Base-by-base conservation (phyloP, 2,888 invertebrate genomes). In the Diarsia brunnea region DNA sequence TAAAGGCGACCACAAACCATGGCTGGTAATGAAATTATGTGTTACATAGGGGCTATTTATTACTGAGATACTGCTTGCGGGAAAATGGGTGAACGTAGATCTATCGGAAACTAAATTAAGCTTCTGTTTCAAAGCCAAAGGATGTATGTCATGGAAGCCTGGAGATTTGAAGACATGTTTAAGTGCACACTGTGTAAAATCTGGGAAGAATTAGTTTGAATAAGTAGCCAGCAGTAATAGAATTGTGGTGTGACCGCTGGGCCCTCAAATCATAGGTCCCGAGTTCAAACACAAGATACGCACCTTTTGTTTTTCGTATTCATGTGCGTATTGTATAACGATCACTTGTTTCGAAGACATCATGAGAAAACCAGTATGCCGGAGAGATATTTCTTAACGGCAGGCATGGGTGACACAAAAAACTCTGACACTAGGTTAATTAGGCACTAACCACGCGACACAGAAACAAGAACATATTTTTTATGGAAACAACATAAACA, bases 11-110 rank as follows among this genome's bases (percentile, higher is more conserved):
- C 82, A 69, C 81, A 79, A 84, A 88, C 88, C 84, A 88, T 85
- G 82, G 78, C 75, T 79, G 60, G 77, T 90, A 90, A 91, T 91
- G 81, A 90, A 91, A 89, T 90, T 89, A 90, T 79, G 77, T 81
- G 81, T 77, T 81, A 84, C 84, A 70, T 81, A 88, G 83, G 83
- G 81, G 88, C 89, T 88, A 88, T 87, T 87, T 88, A 83, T 77
- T 64, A 80, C 74, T 55, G 38, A 81, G 58, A 75, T 81, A 75
- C 53, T 64, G 69, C 31, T 63, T 51, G 60, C 38, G 73, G 69
- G 38, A 73, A 73, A 73, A 77, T 70, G 67, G 70, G 67, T 61
- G 73, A 68, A 78, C 47, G n/a, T 58, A 78, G 67, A 81, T 78
- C 60, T 69, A 80, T 71, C 12, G 64, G 16, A 19, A 75, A 75